Evolutionary conservation across 37 sponge, comb jelly and placozoan species (phyloP).

Genomic region (Hormiphora californensis): DNA sequence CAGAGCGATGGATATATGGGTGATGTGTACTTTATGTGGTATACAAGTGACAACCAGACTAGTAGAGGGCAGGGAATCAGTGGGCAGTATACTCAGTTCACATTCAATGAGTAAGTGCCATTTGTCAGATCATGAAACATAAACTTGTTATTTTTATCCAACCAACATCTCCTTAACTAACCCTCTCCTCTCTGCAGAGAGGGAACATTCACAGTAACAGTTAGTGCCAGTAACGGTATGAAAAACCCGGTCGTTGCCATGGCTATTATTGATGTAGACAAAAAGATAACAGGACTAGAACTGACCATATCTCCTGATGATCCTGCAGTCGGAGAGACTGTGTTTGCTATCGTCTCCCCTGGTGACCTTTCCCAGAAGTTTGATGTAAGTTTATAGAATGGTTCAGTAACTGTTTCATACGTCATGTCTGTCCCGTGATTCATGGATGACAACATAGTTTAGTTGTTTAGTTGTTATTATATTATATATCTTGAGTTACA

Average conservation of each 20-base stretch:
- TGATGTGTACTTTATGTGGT: slow-evolving; percentile 38
- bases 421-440: no score
- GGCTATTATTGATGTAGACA: neutral
- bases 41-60: neutral
- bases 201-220: neutral
- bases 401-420: no score
- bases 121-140: no score
- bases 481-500: no score
- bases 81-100: neutral
- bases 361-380: neutral
- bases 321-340: slow-evolving; percentile 16
- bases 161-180: neutral
- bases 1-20: neutral
- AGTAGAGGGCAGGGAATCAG: neutral
- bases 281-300: neutral
- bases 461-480: no score
- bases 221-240: slow-evolving; percentile 12
- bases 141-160: neutral
- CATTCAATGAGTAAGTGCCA: slow-evolving; percentile 7
- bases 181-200: no score
- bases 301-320: neutral
- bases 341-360: slow-evolving; percentile 3
- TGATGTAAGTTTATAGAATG: slow-evolving; percentile 15
- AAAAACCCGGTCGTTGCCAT: neutral
- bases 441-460: no score